Base-by-base conservation (phyloP, 2,888 invertebrate genomes). In the Brassicogethes aeneus region DNA sequence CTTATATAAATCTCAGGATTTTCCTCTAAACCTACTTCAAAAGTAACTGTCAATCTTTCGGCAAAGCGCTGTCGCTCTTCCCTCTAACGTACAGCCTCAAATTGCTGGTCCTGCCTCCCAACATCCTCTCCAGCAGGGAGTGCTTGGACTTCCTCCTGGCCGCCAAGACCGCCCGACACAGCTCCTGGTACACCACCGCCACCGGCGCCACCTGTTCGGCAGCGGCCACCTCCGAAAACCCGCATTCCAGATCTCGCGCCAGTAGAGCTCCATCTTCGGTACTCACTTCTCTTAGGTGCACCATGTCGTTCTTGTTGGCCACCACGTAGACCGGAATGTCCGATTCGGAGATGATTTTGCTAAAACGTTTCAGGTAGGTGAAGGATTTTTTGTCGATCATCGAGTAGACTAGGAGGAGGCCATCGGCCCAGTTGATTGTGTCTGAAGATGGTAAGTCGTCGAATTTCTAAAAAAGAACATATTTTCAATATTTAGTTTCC, bases 251-350 rank as follows among this genome's bases (percentile, higher is more conserved):
- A 64, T 90, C 88, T 64, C 89, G 85, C 7, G 90, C 90, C 37
- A 92, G 70, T 52, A 85, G 87, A 63, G 89, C 88, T 17, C 90
- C 92, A 69, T 92, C 91, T 57, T 91, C 91, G 2, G 78, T 76
- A 60, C 84, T 87, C 39, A 92, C 88, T 75, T 90, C 88, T 55
- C 91, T 74, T 51, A 92, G 70, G 66, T 92, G 91, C 47, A 90
- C 84, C 87, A 92, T 86, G 60, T 92, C 92, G 15, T 83, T 85
- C 69, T 92, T 92, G 61, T 92, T 92, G 31, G 84, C 91, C 17
- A 90, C 85, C n/a, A 92, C 73, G n/a, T 85, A 80, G 23, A 88
- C 74, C 0, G 90, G 89, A 45, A 82, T 79, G 47, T 86, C 83
- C 0, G 75, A 62, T 77, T 83, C 44, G 79, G 72, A 55, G 68